A percentile compares a stretch with the other conserved stretches of the same genome.
Evolutionary conservation across 2,888 invertebrate genomes (phyloP).

Genomic region (Nomada lathburiana): DNA sequence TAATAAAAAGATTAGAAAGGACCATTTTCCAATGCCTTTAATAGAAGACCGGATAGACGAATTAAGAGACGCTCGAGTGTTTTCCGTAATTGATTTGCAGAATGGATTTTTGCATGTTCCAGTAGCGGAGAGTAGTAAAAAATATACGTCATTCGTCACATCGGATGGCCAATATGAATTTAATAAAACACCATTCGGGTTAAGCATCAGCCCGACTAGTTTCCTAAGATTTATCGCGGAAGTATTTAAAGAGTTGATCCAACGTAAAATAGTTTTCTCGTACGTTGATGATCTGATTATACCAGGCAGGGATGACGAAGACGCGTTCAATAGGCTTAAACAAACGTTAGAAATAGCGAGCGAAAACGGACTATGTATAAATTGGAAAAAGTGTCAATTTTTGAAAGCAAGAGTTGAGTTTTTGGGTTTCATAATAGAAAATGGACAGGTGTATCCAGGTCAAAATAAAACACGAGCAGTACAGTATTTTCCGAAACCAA

Average conservation of each 20-base stretch:
- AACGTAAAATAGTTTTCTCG: background rate
- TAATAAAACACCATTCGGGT: too few species aligned
- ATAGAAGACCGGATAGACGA: too few species aligned
- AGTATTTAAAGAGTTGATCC: background rate
- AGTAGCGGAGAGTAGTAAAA: too few species aligned
- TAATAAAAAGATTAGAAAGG: too few species aligned
- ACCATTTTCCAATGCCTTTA: too few species aligned
- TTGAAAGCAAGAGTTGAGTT: background rate
- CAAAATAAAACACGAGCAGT: background rate
- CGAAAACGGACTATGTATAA: slow-evolving; percentile 2
- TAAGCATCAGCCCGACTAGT: too few species aligned
- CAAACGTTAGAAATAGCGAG: background rate
- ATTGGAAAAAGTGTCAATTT: slow-evolving; percentile 14
- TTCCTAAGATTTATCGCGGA: background rate
- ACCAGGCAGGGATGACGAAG: background rate
- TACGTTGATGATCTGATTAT: slow-evolving; percentile 19
- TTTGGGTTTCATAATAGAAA: slow-evolving; percentile 4
- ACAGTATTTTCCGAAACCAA: background rate
- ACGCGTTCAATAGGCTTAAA: background rate
- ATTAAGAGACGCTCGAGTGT: too few species aligned
- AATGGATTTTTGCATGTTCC: too few species aligned
- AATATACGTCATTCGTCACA: too few species aligned
- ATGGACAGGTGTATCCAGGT: background rate
- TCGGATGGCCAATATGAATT: too few species aligned
- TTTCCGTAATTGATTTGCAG: too few species aligned